phyloP scores from a whole-genome alignment of 2,888 invertebrate genomes.

The Drosophila parthenogenetica region DNA sequence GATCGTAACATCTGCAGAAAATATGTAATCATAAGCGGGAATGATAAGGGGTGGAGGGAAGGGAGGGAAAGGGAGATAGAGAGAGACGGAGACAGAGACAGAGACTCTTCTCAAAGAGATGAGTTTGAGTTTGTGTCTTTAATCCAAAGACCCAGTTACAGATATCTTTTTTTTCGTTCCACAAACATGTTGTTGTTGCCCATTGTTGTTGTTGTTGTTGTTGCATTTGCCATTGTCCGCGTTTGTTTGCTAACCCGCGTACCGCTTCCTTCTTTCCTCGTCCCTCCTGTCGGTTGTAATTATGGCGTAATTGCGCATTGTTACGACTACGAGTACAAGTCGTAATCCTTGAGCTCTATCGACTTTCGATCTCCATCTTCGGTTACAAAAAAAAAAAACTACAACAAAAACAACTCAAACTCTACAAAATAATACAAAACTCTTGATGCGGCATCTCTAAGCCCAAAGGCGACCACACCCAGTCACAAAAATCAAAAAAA shows the following conservation, averaged over 20 bases:
- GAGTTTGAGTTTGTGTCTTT: constrained; percentile 10
- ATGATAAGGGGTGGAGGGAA: constrained; percentile 3
- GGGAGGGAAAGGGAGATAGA: background rate
- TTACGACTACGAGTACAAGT: constrained; percentile 35
- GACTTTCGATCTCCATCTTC: constrained; percentile 25
- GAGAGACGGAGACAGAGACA: constrained; percentile 10
- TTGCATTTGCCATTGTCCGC: constrained; percentile 19
- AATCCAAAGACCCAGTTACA: constrained; percentile 47
- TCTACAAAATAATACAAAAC: constrained; percentile 2
- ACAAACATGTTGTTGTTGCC: constrained; percentile 19
- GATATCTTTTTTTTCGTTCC: constrained; percentile 35
- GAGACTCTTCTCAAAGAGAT: constrained; percentile 28
- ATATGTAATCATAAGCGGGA: constrained; percentile 61
- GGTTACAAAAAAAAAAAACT: constrained; percentile 4
- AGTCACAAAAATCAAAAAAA: constrained; percentile 3
- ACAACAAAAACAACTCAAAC: background rate
- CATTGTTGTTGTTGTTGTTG: constrained; percentile 35
- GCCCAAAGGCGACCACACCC: constrained; percentile 22
- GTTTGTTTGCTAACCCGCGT: constrained; percentile 9
- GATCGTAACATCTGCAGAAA: constrained; percentile 64
- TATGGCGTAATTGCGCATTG: constrained; percentile 73
- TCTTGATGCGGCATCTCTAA: constrained; percentile 18
- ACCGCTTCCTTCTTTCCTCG: background rate
- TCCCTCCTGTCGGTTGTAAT: constrained; percentile 60
- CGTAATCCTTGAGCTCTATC: constrained; percentile 35